These are phyloP conservation scores for Chymomyza fuscimana DNA, from an alignment of 2,888 invertebrate species.

Conservation along the genomic window DNA sequence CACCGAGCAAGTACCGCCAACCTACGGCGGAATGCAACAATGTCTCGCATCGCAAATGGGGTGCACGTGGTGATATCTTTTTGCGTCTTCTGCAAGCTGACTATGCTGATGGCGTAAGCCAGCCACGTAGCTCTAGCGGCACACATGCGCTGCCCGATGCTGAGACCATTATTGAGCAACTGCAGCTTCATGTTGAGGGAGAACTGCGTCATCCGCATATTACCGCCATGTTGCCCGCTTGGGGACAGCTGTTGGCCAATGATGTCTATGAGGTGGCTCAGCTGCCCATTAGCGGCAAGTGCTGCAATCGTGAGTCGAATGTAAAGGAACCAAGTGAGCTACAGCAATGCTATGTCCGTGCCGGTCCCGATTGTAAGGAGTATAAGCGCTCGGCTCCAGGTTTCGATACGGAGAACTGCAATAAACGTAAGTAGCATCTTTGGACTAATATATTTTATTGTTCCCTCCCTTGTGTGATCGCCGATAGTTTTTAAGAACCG, in stretches of 20 bases:
- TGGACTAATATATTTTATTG: no score
- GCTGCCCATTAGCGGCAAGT: conserved; percentile 80
- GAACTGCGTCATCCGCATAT: conserved; percentile 85
- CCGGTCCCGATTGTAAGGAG: conserved; percentile 82
- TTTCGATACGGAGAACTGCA: conserved; percentile 83
- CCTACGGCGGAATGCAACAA: conserved; percentile 94
- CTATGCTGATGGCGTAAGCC: conserved; percentile 83
- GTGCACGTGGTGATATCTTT: conserved; percentile 88
- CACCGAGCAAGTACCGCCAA: conserved; percentile 90
- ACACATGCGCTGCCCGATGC: conserved; percentile 84
- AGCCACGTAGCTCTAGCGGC: conserved; percentile 81
- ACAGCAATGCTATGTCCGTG: conserved; percentile 82
- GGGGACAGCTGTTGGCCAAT: conserved; percentile 88
- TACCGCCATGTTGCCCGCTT: conserved; percentile 88
- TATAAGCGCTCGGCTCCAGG: conserved; percentile 87
- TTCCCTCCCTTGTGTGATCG: no score
- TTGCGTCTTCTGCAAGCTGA: conserved; percentile 86
- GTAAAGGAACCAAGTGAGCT: conserved; percentile 78
- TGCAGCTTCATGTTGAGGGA: conserved; percentile 82
- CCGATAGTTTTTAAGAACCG: not conserved
- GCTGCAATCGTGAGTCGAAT: conserved; percentile 60
- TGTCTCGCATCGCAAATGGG: conserved; percentile 91
- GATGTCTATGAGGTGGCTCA: conserved; percentile 87
- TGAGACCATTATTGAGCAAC: conserved; percentile 82
- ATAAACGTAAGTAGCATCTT: conserved; percentile 81